Conservation (phyloP, 2,888 invertebrate genomes). For the Orthosia gothica region DNA sequence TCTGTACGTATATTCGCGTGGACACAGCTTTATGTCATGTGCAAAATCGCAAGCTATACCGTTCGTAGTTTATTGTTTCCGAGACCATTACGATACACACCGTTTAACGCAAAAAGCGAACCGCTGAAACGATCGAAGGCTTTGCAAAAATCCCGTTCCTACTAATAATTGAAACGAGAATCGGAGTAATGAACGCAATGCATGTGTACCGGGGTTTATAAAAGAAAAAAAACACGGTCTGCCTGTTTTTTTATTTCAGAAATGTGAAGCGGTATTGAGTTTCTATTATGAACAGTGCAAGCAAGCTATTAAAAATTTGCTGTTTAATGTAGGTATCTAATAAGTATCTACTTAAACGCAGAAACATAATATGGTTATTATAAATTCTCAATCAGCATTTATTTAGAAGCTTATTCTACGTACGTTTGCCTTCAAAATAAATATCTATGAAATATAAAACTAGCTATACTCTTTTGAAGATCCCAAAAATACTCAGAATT, state of each 20-base stretch:
- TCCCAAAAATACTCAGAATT: constrained; percentile 32
- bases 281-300: constrained; percentile 11
- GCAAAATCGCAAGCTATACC: constrained; percentile 73
- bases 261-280: constrained; percentile 22
- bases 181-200: constrained; percentile 73
- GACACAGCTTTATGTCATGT: constrained; percentile 59
- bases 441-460: constrained; percentile 17
- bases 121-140: constrained; percentile 75
- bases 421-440: constrained; percentile 12
- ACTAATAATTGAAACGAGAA: constrained; percentile 78
- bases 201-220: constrained; percentile 58
- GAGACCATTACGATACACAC: constrained; percentile 82
- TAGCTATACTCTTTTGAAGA: constrained; percentile 17
- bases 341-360: background rate
- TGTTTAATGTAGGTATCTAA: background rate
- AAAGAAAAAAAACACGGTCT: constrained; percentile 45
- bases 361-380: background rate
- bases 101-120: constrained; percentile 83
- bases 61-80: constrained; percentile 81
- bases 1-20: constrained; percentile 47
- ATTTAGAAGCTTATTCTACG: constrained; percentile 10
- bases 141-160: constrained; percentile 71
- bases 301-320: constrained; percentile 9
- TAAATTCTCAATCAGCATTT: constrained; percentile 5
- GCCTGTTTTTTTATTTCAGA: constrained; percentile 37